Evolutionary conservation across 2,113 vertebrate genomes (phyloP).

Genomic region (Sinocyclocheilus rhinocerous): DNA sequence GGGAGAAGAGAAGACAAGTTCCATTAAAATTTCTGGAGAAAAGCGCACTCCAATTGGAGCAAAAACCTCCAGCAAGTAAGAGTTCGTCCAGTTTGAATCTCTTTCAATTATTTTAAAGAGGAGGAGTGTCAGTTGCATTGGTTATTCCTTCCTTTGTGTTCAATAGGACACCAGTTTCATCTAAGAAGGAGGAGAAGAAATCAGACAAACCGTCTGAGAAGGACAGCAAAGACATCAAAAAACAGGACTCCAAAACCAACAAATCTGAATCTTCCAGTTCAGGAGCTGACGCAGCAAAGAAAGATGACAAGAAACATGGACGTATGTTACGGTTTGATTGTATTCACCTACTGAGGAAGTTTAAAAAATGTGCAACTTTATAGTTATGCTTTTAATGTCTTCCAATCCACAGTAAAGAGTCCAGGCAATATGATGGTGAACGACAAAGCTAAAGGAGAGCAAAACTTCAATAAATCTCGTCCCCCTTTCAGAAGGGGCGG

Average conservation of each 20-base stretch:
- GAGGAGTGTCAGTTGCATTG: neutral
- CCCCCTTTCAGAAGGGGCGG: conserved; percentile 82
- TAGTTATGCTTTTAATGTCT: neutral
- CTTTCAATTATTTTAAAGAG: neutral
- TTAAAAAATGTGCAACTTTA: neutral
- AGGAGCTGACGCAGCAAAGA: conserved; percentile 80
- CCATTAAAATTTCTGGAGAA: conserved; percentile 80
- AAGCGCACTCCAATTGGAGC: conserved; percentile 81
- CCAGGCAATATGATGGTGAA: conserved; percentile 83
- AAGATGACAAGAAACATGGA: conserved; percentile 90
- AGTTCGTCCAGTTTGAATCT: neutral
- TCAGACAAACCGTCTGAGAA: conserved; percentile 89
- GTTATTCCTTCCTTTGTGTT: neutral
- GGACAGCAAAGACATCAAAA: conserved; percentile 88
- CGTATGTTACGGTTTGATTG: conserved; percentile 74
- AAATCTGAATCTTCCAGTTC: conserved; percentile 83
- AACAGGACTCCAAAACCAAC: conserved; percentile 83
- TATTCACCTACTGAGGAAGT: neutral
- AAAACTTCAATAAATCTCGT: conserved; percentile 77
- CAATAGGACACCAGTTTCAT: conserved; percentile 77
- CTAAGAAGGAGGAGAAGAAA: conserved; percentile 95
- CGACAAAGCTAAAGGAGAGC: conserved; percentile 84
- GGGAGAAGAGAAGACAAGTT: conserved; percentile 85
- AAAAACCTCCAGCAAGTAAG: conserved; percentile 80
- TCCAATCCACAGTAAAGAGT: conserved; percentile 80